Evolutionary conservation across 1,140 invertebrate species (phyloP), one percentile per base, ranked within the genome.

Genomic region (Hyposmocoma kahamanoa): DNA sequence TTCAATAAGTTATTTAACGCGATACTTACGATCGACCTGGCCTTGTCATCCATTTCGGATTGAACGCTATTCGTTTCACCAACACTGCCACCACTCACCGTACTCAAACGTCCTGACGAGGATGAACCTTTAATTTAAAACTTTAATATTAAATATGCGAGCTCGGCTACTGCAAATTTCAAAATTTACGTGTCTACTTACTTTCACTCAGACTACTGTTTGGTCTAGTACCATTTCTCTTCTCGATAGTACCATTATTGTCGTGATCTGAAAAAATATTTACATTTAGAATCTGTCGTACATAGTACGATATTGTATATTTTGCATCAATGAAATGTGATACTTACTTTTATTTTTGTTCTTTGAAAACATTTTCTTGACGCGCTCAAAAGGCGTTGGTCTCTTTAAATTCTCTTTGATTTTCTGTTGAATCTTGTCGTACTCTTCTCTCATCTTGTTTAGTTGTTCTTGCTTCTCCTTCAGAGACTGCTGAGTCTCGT

Each of bases 381-480:
- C 90, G 43, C 91, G 88, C 45, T 95, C 93, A 54, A 95, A 93
- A 1, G 93, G 92, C 0, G 93, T 94, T 0, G 92, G 90, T 26
- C 92, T 89, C 59, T 93, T 93, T 79, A 93, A 81, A 45, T 88
- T 83, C 11, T 91, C 89, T 67, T 92, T 94, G 60, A 95, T 90
- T 48, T 90, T 89, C 21, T 92, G 90, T 65, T 95, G 94, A 59
- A 95, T 92, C 59, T 92, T 90, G 43, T 95, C 93, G 59, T 95
- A 95, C 62, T 94, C 92, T 17, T 91, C 87, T 20, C 94, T 84
- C 91, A 95, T 92, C 61, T 92, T 90, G 42, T 91, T 91, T 3
- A 96, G 81, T 60, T 95, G 93, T 19, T 94, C 92, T 66, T 95
- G 92, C 69, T 95, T 95, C 50, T 95, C 94, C 60, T 92, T 93